phyloP scores from a whole-genome alignment of 1,140 invertebrate genomes.

The Acromyrmex echinatior region DNA sequence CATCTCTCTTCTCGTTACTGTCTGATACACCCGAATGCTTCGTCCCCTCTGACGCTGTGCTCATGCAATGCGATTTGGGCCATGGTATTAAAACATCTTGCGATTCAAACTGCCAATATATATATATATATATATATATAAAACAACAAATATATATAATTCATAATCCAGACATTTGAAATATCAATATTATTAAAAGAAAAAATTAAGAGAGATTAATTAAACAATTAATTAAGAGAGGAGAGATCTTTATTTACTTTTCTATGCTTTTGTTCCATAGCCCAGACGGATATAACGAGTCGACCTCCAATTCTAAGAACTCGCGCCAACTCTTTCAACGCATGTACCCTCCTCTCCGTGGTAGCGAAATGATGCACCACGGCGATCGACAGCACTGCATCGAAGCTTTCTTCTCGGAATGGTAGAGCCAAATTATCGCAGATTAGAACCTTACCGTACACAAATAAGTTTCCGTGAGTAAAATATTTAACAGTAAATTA shows the following conservation, averaged over 20 bases:
- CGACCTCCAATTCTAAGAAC: conserved; percentile 96
- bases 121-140: neutral
- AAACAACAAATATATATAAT: neutral
- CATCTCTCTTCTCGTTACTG: conserved; percentile 69
- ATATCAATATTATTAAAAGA: neutral
- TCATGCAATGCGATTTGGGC: conserved; percentile 88
- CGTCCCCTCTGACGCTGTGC: conserved; percentile 75
- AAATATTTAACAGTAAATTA: neutral
- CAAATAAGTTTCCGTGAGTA: conserved; percentile 2
- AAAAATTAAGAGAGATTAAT: neutral
- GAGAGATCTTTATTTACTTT: conserved; percentile 84
- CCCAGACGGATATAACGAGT: conserved; percentile 98
- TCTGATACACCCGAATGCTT: conserved; percentile 73
- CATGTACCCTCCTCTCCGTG: conserved; percentile 94
- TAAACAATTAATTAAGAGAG: neutral
- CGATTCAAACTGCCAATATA: conserved; percentile 90
- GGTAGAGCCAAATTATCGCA: conserved; percentile 96
- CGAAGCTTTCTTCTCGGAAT: conserved; percentile 96
- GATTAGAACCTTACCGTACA: conserved; percentile 90
- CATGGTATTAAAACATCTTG: conserved; percentile 98
- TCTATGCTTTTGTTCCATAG: conserved; percentile 97
- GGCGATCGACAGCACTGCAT: conserved; percentile 97
- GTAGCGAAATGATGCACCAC: conserved; percentile 98
- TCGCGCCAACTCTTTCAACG: conserved; percentile 94
- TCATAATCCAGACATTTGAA: neutral